Percentiles rank a stretch among this genome's conserved stretches.
Conservation (phyloP, 92 coral and sea anemone species). For the Micromussa lordhowensis region DNA sequence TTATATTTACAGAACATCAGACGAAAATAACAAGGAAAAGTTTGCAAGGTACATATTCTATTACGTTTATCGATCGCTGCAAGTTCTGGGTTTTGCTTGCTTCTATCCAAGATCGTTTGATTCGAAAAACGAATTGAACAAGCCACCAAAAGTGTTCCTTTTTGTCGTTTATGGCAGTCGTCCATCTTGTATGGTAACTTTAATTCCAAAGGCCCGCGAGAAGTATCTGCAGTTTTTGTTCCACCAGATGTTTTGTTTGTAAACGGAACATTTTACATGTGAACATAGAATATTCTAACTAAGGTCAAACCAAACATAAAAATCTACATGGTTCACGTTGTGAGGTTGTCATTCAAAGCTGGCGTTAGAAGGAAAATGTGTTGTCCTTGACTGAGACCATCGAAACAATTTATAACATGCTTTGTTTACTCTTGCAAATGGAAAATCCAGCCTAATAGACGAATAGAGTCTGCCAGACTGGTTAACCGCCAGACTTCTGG, state of each 20-base stretch:
- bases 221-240: background rate
- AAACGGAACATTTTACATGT: background rate
- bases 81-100: slow-evolving; percentile 1
- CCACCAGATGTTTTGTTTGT: background rate
- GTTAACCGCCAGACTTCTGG: background rate
- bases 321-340: background rate
- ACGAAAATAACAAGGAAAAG: slow-evolving; percentile 88
- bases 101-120: background rate
- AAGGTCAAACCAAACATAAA: background rate
- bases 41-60: slow-evolving; percentile 85
- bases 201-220: background rate
- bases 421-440: background rate
- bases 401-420: background rate
- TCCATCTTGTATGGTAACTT: background rate
- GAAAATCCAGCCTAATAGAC: background rate
- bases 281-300: background rate
- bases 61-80: background rate
- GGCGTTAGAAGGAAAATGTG: background rate
- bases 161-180: background rate
- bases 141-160: background rate
- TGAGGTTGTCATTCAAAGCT: background rate
- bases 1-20: slow-evolving; percentile 67
- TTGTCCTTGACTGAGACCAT: background rate
- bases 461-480: background rate
- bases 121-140: background rate